phyloP scores from a whole-genome alignment of 2,797 vertebrate genomes.

The Tiaroga cobitis region DNA sequence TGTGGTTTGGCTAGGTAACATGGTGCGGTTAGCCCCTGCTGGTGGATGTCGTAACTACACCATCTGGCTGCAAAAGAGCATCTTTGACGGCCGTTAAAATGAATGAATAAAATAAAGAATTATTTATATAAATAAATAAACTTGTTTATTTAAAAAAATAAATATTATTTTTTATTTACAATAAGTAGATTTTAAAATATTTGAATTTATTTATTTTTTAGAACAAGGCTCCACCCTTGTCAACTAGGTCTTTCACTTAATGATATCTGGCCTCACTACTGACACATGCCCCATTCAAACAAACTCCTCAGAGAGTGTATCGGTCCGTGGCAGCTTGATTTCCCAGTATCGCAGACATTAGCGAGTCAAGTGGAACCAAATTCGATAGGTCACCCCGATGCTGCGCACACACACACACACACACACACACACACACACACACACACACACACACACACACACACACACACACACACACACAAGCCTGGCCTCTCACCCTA shows the following conservation, averaged over 20 bases:
- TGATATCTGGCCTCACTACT: slow-evolving; percentile 11
- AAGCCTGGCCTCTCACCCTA: slow-evolving; percentile 9
- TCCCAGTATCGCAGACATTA: slow-evolving; percentile 53
- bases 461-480: slow-evolving; percentile 44
- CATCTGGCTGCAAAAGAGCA: not conserved
- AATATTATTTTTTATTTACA: not conserved
- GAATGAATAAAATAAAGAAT: not conserved
- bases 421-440: slow-evolving; percentile 44
- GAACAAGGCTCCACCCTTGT: not conserved
- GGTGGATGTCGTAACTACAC: not conserved
- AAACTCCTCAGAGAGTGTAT: slow-evolving; percentile 35
- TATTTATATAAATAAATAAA: not conserved
- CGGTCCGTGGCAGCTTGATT: slow-evolving; percentile 45
- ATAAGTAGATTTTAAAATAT: not conserved
- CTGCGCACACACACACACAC: slow-evolving; percentile 52
- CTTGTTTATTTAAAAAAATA: not conserved
- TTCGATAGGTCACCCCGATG: slow-evolving; percentile 55
- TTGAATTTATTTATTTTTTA: not conserved
- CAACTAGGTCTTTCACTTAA: not conserved
- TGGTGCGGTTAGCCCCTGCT: not conserved
- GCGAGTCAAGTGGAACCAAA: slow-evolving; percentile 43
- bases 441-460: slow-evolving; percentile 54
- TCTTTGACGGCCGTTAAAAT: not conserved
- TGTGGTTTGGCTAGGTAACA: not conserved
- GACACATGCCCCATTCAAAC: slow-evolving; percentile 17